Percentiles rank a stretch among this genome's conserved stretches.
These are phyloP conservation scores for Melanostigma gelatinosum DNA, from an alignment of 2,113 vertebrate species.

Conservation along the genomic window DNA sequence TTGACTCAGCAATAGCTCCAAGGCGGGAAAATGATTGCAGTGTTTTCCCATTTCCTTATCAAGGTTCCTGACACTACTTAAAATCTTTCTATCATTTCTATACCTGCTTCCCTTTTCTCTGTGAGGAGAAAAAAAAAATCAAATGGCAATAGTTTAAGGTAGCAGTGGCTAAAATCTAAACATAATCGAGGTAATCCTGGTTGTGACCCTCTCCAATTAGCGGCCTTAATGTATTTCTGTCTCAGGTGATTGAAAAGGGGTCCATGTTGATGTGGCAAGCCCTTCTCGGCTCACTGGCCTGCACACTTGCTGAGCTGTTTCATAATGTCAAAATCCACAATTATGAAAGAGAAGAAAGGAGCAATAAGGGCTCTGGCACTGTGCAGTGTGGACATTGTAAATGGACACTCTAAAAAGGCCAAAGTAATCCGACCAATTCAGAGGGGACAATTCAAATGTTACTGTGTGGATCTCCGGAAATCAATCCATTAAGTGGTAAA, in stretches of 20 bases:
- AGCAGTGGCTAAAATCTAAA: conserved; percentile 62
- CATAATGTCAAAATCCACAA: conserved; percentile 32
- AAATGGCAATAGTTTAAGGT: conserved; percentile 50
- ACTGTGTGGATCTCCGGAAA: conserved; percentile 6
- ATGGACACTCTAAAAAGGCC: not conserved
- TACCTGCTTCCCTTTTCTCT: not conserved
- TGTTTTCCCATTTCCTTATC: conserved; percentile 5
- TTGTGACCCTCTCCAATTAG: conserved; percentile 57
- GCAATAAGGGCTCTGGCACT: conserved; percentile 4
- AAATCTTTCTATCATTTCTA: not conserved
- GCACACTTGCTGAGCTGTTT: conserved; percentile 13
- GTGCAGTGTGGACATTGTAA: not conserved
- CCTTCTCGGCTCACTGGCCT: not conserved
- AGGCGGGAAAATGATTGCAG: conserved; percentile 6
- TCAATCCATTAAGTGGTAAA: conserved; percentile 28
- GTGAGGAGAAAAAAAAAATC: conserved; percentile 11
- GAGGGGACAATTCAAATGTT: conserved; percentile 15
- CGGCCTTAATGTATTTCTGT: conserved; percentile 72
- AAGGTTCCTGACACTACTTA: conserved; percentile 12
- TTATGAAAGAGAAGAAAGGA: conserved; percentile 8
- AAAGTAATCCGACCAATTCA: conserved; percentile 36
- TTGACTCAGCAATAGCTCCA: not conserved
- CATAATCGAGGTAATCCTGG: conserved; percentile 62
- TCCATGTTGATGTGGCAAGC: conserved; percentile 40
- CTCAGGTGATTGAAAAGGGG: conserved; percentile 59